Evolutionary conservation across 2,113 vertebrate species (phyloP).

Genomic region (Rhea pennata): DNA sequence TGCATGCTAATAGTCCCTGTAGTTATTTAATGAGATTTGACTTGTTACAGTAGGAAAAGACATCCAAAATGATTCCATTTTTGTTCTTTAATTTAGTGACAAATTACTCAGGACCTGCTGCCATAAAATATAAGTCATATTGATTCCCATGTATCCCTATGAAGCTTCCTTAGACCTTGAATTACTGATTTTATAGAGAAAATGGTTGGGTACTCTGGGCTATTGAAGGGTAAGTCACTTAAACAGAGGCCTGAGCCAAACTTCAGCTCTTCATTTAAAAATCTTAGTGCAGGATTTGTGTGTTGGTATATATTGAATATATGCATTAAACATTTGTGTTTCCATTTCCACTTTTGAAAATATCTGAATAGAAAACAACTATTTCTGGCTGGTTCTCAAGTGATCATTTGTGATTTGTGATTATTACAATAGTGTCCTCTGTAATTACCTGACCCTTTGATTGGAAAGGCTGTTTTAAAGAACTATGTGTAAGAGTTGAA

Average conservation of each 20-base stretch:
- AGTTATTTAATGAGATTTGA: constrained; percentile 8
- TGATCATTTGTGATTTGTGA: neutral
- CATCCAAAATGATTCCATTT: neutral
- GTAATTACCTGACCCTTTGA: neutral
- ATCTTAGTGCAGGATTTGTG: neutral
- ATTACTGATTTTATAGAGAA: neutral
- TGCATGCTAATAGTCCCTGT: neutral
- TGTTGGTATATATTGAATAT: neutral
- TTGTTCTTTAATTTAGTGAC: neutral
- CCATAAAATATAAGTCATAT: neutral
- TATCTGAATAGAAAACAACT: neutral
- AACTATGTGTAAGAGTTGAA: neutral
- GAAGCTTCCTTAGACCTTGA: neutral
- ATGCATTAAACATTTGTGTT: neutral
- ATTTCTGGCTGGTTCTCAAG: neutral
- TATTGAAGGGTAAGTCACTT: neutral
- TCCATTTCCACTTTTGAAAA: neutral
- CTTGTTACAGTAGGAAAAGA: neutral
- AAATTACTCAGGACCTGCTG: neutral
- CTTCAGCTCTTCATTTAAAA: neutral
- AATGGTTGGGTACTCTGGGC: neutral
- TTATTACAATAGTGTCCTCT: neutral
- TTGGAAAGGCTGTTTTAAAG: neutral
- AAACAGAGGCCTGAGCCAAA: neutral
- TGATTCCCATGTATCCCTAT: neutral